These are phyloP conservation scores for Tiliacea aurago DNA, from an alignment of 2,888 invertebrate species.

Conservation along the genomic window DNA sequence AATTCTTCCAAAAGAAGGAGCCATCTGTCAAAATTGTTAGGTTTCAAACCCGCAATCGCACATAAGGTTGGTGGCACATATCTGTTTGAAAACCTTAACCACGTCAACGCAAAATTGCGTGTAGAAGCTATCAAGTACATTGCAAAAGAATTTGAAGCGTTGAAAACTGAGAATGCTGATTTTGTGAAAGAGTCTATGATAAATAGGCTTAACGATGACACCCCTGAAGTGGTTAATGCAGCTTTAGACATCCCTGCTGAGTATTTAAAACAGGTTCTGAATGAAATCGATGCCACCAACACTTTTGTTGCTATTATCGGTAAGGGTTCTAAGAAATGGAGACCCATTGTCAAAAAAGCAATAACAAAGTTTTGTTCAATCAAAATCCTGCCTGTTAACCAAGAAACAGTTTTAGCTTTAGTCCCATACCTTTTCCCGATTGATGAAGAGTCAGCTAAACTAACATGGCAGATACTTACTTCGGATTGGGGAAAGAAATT, in stretches of 20 bases:
- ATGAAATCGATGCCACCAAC: conserved; percentile 83
- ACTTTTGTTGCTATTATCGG: conserved; percentile 88
- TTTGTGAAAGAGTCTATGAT: conserved; percentile 92
- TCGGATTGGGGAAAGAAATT: conserved; percentile 83
- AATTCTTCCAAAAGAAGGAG: conserved; percentile 74
- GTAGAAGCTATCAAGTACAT: conserved; percentile 92
- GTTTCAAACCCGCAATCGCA: conserved; percentile 90
- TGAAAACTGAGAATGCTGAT: conserved; percentile 89
- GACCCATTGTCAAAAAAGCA: conserved; percentile 80
- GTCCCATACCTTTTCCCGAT: conserved; percentile 92
- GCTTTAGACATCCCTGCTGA: conserved; percentile 86
- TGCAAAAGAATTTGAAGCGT: conserved; percentile 86
- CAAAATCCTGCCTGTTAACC: conserved; percentile 86
- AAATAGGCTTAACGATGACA: conserved; percentile 93
- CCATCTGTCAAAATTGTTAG: conserved; percentile 85
- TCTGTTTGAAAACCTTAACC: conserved; percentile 93
- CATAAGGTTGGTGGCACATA: conserved; percentile 88
- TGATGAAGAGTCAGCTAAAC: conserved; percentile 75
- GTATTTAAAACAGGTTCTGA: conserved; percentile 83
- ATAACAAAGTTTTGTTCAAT: conserved; percentile 87
- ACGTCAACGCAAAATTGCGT: conserved; percentile 92
- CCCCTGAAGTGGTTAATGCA: conserved; percentile 91
- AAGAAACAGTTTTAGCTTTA: conserved; percentile 90
- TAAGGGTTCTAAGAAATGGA: conserved; percentile 83
- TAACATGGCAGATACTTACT: conserved; percentile 79